Percentiles rank a stretch among this genome's conserved stretches.
Evolutionary conservation across 2,888 invertebrate genomes (phyloP).

Genomic region (Anodontia alba): DNA sequence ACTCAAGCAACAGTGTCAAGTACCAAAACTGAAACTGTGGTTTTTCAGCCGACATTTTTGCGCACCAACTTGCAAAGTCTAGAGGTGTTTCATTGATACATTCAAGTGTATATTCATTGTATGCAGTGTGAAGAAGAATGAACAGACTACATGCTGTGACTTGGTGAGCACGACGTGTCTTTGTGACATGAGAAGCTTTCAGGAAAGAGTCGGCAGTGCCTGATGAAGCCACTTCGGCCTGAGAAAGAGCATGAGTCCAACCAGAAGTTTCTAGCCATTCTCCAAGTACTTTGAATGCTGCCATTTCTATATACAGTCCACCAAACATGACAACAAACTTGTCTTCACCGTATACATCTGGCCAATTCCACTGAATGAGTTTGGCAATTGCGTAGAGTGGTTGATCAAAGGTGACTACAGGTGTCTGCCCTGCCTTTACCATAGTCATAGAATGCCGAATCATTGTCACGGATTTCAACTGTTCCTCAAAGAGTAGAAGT

Average conservation of each 20-base stretch:
- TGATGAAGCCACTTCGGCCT: constrained; percentile 61
- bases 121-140: too few relatives aligned
- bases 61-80: neutral
- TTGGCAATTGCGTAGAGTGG: constrained; percentile 73
- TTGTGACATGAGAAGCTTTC: constrained; percentile 32
- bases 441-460: neutral
- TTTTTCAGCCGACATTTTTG: neutral
- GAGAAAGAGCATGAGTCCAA: constrained; percentile 58
- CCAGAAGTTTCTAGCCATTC: constrained; percentile 66
- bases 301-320: constrained; percentile 75
- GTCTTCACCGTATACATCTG: constrained; percentile 68
- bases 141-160: constrained; percentile 38
- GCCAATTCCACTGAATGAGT: constrained; percentile 71
- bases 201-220: constrained; percentile 62
- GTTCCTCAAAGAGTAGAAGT: neutral
- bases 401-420: constrained; percentile 70
- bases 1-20: neutral
- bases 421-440: neutral
- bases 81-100: neutral
- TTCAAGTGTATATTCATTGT: too few relatives aligned
- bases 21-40: neutral
- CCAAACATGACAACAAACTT: constrained; percentile 72
- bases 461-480: neutral
- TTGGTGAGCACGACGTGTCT: constrained; percentile 58
- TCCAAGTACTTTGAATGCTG: constrained; percentile 62